Evolutionary conservation across 2,113 vertebrate species (phyloP), one percentile per base, ranked within the genome.

Genomic region (Arothron firmamentum): DNA sequence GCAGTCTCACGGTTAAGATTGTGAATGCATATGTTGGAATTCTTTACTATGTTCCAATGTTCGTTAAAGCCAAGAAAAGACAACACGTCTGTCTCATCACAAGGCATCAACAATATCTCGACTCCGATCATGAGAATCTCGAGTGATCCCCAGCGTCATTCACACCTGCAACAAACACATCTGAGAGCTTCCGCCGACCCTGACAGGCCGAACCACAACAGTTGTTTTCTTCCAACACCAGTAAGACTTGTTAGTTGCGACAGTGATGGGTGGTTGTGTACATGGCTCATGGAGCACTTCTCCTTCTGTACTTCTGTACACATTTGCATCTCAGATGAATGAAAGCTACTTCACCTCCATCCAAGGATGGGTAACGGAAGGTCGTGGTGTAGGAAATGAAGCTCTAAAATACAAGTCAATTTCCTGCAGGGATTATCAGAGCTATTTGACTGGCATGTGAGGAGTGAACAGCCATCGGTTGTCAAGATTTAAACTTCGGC

Each of bases 401-500:
- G 78, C 72, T 65, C 74, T 74, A 75, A 82, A 85, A 84, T 77
- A 67, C 51, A 28, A 88, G 82, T 84, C 84, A 88, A 85, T 84
- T 86, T 88, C 85, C 85, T 78, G 85, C 56, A 47, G 73, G 76
- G 78, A 81, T 87, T 89, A 89, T 87, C 85, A 5, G 62, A 67
- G 72, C 72, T 15, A 70, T 83, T 82, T 87, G 83, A 85, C 70
- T 83, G 86, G 79, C 77, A 49, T 74, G 62, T 42, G 85, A 85
- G 82, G 81, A 74, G 84, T 65, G 67, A 80, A 81, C 78, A 59
- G 79, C 62, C 78, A 17, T 89, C 79, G 81, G 49, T 80, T 86
- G 83, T 85, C 85, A 85, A 84, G 86, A 87, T 87, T 89, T 89
- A 87, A 87, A 85, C 74, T 81, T 82, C 49, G 67, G 83, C 83